A percentile compares a stretch with the other conserved stretches of the same genome.
Conservation (phyloP, 2,888 invertebrate species). For the Meteorus colon region DNA sequence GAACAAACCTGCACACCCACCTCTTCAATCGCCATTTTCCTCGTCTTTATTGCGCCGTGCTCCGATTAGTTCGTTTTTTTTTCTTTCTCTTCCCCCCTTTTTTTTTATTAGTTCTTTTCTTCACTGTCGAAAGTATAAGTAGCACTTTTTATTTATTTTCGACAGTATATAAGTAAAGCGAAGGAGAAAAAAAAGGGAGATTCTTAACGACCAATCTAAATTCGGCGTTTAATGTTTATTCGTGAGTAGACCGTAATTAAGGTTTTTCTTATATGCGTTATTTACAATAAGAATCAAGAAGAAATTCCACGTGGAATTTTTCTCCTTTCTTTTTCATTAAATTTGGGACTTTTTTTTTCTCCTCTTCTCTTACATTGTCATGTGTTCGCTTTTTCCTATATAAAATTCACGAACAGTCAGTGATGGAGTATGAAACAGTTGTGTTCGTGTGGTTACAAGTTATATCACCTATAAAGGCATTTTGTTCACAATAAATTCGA, state of each 20-base stretch:
- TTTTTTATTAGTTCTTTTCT: constrained; percentile 14
- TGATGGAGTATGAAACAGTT: background rate
- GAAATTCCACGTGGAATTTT: background rate
- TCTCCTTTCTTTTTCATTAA: background rate
- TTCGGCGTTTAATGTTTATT: constrained; percentile 42
- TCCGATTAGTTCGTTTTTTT: constrained; percentile 31
- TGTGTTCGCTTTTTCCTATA: background rate
- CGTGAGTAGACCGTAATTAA: constrained; percentile 30
- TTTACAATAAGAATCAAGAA: constrained; percentile 11
- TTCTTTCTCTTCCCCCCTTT: background rate
- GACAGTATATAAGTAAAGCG: background rate
- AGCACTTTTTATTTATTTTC: constrained; percentile 14
- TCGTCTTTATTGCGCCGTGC: constrained; percentile 31
- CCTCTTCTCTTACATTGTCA: background rate
- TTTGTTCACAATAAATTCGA: constrained; percentile 10
- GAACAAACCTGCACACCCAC: background rate
- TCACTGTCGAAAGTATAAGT: constrained; percentile 30
- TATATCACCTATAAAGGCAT: background rate
- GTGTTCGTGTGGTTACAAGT: background rate
- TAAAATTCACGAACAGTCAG: background rate
- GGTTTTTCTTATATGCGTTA: constrained; percentile 24
- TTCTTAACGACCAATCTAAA: constrained; percentile 51
- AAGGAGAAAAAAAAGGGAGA: constrained; percentile 31
- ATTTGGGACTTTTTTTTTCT: background rate
- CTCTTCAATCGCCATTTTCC: constrained; percentile 22